Conservation (phyloP, 2,113 vertebrate species). For the Lichenostomus cassidix region DNA sequence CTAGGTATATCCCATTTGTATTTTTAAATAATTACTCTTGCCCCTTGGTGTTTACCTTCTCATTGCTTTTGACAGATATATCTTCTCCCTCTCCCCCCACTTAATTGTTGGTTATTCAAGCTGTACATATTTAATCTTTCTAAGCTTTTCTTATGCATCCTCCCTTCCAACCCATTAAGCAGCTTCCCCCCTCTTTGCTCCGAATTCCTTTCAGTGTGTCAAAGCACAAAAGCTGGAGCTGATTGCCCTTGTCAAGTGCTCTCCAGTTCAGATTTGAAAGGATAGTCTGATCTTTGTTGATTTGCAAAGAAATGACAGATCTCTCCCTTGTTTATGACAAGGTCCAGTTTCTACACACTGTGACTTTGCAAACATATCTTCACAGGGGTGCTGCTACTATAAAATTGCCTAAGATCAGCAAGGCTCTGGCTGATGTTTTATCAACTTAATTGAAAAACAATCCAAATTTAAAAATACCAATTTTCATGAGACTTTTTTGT, state of each 20-base stretch:
- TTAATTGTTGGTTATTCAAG: conserved; percentile 69
- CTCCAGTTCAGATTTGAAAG: neutral
- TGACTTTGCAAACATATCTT: neutral
- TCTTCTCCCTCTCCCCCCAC: conserved; percentile 20
- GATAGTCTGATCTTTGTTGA: neutral
- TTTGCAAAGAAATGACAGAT: neutral
- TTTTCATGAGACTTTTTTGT: neutral
- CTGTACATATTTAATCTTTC: conserved; percentile 64
- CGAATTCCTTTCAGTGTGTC: neutral
- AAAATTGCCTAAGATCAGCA: neutral
- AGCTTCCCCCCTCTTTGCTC: neutral
- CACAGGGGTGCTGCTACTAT: neutral
- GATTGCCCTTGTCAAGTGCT: neutral
- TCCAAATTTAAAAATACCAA: neutral
- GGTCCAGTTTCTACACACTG: neutral
- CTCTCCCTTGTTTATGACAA: neutral
- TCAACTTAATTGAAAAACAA: neutral
- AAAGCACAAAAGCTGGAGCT: neutral
- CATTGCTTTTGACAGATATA: conserved; percentile 47
- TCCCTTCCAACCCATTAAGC: neutral
- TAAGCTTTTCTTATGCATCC: conserved; percentile 27
- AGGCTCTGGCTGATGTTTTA: neutral
- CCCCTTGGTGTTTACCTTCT: conserved; percentile 66
- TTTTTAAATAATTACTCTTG: conserved; percentile 66
- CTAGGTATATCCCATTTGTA: conserved; percentile 56